Evolutionary conservation across 2,888 invertebrate genomes (phyloP).

Genomic region (Crossocerus cetratus): DNA sequence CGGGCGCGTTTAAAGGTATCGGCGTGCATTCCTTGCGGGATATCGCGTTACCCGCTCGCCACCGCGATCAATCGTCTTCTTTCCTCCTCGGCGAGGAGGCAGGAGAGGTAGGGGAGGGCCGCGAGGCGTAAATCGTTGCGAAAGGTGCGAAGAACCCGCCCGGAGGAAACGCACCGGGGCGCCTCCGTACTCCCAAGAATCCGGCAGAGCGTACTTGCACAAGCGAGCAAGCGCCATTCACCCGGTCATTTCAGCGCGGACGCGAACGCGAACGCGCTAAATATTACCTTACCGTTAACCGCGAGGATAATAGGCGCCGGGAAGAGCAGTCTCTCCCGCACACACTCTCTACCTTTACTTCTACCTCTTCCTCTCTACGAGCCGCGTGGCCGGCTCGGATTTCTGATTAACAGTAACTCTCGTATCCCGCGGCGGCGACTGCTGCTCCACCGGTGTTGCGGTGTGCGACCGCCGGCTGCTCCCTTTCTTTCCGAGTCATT

Average conservation of each 20-base stretch:
- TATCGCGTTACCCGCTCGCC: conserved; percentile 57
- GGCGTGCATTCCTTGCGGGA: conserved; percentile 60
- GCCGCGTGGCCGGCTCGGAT: background rate
- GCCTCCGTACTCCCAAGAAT: conserved; percentile 2
- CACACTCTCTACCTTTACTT: too few relatives aligned
- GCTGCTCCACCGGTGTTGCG: background rate
- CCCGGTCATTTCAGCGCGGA: background rate
- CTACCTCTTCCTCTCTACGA: too few relatives aligned
- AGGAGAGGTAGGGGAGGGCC: too few relatives aligned
- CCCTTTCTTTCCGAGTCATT: background rate
- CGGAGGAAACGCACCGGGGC: conserved; percentile 3
- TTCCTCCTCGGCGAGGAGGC: too few relatives aligned
- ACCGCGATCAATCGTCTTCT: conserved; percentile 38
- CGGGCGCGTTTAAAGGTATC: conserved; percentile 48
- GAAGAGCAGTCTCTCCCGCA: background rate
- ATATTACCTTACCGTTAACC: background rate
- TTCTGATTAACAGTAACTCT: background rate
- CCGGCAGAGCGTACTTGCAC: background rate
- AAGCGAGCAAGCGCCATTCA: background rate
- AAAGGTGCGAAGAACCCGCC: conserved; percentile 23
- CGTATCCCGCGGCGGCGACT: background rate
- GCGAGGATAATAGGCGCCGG: background rate
- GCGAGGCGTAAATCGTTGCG: conserved; percentile 36
- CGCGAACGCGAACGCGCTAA: background rate
- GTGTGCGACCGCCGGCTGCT: too few relatives aligned